phyloP scores from a whole-genome alignment of 2,113 vertebrate genomes.

The Periophthalmodon schlosseri region DNA sequence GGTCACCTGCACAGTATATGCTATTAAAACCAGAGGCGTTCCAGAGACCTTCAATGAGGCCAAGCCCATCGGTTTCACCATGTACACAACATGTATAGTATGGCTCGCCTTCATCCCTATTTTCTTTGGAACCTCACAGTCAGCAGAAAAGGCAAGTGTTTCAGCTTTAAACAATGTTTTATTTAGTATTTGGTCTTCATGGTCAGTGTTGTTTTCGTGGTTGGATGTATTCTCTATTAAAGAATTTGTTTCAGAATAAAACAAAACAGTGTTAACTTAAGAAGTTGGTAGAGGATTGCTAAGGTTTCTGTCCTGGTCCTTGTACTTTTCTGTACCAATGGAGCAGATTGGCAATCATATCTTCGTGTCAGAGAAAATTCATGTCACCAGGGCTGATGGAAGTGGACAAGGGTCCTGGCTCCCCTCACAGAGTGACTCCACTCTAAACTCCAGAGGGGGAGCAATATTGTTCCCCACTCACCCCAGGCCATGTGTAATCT shows the following conservation, averaged over 20 bases:
- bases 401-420: conserved; percentile 58
- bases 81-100: conserved; percentile 98
- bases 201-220: no score
- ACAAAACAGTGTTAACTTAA: conserved; percentile 30
- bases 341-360: conserved; percentile 64
- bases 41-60: conserved; percentile 98
- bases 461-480: conserved; percentile 68
- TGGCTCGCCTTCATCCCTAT: conserved; percentile 98
- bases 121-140: conserved; percentile 96
- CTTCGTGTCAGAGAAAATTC: conserved; percentile 52
- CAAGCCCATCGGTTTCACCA: conserved; percentile 98
- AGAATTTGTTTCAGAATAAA: conserved; percentile 18
- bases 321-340: conserved; percentile 27
- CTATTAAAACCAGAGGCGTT: conserved; percentile 95
- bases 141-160: conserved; percentile 80
- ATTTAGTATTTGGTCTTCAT: no score
- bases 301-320: conserved; percentile 23
- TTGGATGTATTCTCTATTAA: conserved; percentile 8
- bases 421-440: conserved; percentile 57
- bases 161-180: neutral
- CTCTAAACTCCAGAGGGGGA: conserved; percentile 53
- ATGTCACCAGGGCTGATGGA: conserved; percentile 51
- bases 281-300: conserved; percentile 22
- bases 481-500: conserved; percentile 70
- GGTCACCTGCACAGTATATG: conserved; percentile 97